Percentiles rank a stretch among this genome's conserved stretches.
Evolutionary conservation across 2,888 invertebrate genomes (phyloP).

Genomic region (Operophtera brumata): DNA sequence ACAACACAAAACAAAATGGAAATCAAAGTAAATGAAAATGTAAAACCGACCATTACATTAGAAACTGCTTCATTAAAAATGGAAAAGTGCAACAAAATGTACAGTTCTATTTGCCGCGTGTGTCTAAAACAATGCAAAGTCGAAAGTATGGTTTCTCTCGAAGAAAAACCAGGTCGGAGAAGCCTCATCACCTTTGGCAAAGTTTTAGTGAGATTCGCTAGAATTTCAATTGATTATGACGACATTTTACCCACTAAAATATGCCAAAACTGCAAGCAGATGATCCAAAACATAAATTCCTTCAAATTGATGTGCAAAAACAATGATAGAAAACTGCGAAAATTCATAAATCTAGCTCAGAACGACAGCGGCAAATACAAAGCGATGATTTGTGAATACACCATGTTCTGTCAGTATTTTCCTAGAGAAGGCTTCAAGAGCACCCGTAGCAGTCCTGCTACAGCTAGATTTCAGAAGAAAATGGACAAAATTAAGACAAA

Average conservation of each 20-base stretch:
- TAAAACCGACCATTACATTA: too few relatives aligned
- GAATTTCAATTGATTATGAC: constrained; percentile 47
- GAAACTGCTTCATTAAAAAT: constrained; percentile 27
- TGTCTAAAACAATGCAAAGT: constrained; percentile 51
- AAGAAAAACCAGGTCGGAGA: constrained; percentile 46
- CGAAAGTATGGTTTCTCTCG: constrained; percentile 54
- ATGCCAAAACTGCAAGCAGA: constrained; percentile 57
- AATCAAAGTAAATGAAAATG: too few relatives aligned
- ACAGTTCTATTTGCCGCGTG: constrained; percentile 58
- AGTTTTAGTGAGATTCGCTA: constrained; percentile 51
- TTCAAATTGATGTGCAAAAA: constrained; percentile 64
- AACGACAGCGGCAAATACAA: constrained; percentile 23
- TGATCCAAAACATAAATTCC: constrained; percentile 57
- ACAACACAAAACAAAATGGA: too few relatives aligned
- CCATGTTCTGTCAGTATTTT: constrained; percentile 48
- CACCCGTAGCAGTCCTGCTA: background rate
- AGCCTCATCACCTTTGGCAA: constrained; percentile 58
- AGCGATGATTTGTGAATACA: constrained; percentile 48
- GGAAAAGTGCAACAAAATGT: constrained; percentile 50
- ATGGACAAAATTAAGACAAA: background rate
- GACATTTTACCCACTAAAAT: constrained; percentile 56
- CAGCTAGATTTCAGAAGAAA: background rate
- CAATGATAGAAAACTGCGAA: constrained; percentile 47
- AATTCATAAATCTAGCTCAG: constrained; percentile 29
- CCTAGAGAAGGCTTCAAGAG: constrained; percentile 17